Conservation (phyloP, 2,797 vertebrate species). For the Delichon dasypus region DNA sequence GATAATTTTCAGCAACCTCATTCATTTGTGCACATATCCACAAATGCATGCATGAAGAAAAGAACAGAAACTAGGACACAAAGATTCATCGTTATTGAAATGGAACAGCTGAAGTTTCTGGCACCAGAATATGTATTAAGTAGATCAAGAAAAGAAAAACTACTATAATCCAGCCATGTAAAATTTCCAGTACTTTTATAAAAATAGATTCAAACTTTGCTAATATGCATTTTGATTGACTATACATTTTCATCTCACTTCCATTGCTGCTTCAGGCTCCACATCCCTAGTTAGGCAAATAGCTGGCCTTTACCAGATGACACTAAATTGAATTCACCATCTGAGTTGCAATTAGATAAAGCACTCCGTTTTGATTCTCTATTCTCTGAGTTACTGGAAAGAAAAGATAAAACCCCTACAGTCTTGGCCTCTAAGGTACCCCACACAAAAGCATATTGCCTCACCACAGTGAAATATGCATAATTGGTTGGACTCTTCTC, state of each 20-base stretch:
- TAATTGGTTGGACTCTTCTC: slow-evolving; percentile 4
- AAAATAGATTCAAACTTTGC: slow-evolving; percentile 13
- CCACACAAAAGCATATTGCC: background rate
- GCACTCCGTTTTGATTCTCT: slow-evolving; percentile 18
- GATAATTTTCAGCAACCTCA: background rate
- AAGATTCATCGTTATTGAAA: background rate
- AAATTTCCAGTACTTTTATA: background rate
- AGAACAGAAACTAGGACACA: background rate
- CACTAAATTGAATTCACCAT: slow-evolving; percentile 22
- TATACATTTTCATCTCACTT: slow-evolving; percentile 9
- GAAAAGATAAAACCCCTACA: slow-evolving; percentile 14
- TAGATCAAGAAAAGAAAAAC: background rate
- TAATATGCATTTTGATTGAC: slow-evolving; percentile 51
- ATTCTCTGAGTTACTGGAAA: slow-evolving; percentile 12
- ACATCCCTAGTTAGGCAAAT: background rate
- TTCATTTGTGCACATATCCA: background rate
- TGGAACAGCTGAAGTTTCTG: background rate
- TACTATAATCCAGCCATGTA: background rate
- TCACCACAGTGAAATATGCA: background rate
- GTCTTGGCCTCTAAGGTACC: background rate
- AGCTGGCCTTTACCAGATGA: slow-evolving; percentile 14
- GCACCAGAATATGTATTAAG: background rate
- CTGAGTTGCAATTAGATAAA: slow-evolving; percentile 47
- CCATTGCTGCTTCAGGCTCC: slow-evolving; percentile 12
- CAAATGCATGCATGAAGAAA: background rate